A percentile compares a stretch with the other conserved stretches of the same genome.
phyloP scores from a whole-genome alignment of 2,888 invertebrate species.

The Bellardia pandia region DNA sequence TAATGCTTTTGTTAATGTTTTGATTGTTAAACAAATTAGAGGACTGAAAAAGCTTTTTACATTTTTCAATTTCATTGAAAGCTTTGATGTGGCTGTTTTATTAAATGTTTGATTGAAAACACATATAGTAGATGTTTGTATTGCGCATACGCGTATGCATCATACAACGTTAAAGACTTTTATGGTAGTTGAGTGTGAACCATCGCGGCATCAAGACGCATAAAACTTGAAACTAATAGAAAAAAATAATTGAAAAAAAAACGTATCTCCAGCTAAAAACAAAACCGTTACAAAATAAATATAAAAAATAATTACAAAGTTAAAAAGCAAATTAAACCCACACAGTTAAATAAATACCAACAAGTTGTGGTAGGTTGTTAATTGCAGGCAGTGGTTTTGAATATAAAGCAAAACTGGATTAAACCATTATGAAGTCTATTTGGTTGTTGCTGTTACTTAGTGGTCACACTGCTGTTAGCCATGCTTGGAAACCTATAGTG shows the following conservation, averaged over 20 bases:
- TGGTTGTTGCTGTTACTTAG: conserved; percentile 58
- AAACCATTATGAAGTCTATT: conserved; percentile 48
- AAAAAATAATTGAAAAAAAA: background rate
- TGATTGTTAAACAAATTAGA: conserved; percentile 27
- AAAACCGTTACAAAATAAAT: conserved; percentile 58
- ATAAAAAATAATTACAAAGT: conserved; percentile 17
- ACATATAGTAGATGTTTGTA: conserved; percentile 30
- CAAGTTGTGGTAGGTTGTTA: conserved; percentile 13
- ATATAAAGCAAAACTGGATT: conserved; percentile 51
- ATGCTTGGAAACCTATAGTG: conserved; percentile 79
- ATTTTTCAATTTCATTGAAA: conserved; percentile 38
- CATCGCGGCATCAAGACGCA: conserved; percentile 73
- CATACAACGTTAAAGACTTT: conserved; percentile 57
- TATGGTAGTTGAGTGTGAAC: conserved; percentile 72
- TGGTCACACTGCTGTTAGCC: conserved; percentile 30
- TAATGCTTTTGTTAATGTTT: conserved; percentile 49
- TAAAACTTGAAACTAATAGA: conserved; percentile 9
- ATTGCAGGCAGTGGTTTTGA: conserved; percentile 24
- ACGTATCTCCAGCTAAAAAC: background rate
- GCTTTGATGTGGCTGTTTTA: conserved; percentile 40
- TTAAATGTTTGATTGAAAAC: conserved; percentile 49
- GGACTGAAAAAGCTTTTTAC: conserved; percentile 59
- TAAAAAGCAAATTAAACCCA: conserved; percentile 9
- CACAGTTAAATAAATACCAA: conserved; percentile 1
- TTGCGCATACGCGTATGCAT: conserved; percentile 66